These are phyloP conservation scores for Peromyscus eremicus DNA, from an alignment of 2,797 vertebrate genomes.

Conservation along the genomic window DNA sequence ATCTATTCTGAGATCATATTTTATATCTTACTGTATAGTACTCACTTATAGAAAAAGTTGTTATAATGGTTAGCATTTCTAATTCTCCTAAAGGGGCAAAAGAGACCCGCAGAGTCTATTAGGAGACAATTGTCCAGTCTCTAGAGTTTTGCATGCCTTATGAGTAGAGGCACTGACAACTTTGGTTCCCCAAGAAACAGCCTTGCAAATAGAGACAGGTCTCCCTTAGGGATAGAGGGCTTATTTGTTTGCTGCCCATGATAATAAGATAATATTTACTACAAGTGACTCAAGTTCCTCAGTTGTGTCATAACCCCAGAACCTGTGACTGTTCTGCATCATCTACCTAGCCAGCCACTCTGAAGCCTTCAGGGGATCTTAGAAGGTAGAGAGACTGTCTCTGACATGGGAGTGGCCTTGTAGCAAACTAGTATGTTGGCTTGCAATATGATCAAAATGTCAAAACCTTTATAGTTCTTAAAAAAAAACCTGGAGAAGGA, in stretches of 20 bases:
- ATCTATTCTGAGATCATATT: background rate
- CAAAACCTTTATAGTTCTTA: conserved; percentile 4
- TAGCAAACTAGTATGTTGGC: conserved; percentile 15
- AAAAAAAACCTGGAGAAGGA: conserved; percentile 22
- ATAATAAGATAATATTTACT: conserved; percentile 44
- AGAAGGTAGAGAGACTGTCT: background rate
- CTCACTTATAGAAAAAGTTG: conserved; percentile 12
- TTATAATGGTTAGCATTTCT: conserved; percentile 53
- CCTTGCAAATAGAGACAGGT: conserved; percentile 14
- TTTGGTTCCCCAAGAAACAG: conserved; percentile 54
- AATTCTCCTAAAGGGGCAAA: conserved; percentile 53
- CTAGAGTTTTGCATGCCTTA: background rate
- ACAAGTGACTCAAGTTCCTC: conserved; percentile 14
- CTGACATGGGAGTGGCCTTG: background rate
- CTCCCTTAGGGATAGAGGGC: conserved; percentile 19
- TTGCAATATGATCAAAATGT: background rate
- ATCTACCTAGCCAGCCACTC: background rate
- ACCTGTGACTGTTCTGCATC: background rate
- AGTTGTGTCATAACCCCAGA: background rate
- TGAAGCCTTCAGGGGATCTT: background rate
- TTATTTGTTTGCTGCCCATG: conserved; percentile 38
- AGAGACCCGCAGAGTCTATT: conserved; percentile 38
- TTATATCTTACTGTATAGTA: background rate
- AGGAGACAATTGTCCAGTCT: conserved; percentile 48
- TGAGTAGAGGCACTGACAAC: background rate